Evolutionary conservation across 2,888 invertebrate species (phyloP).

Genomic region (Protodeltote pygarga): DNA sequence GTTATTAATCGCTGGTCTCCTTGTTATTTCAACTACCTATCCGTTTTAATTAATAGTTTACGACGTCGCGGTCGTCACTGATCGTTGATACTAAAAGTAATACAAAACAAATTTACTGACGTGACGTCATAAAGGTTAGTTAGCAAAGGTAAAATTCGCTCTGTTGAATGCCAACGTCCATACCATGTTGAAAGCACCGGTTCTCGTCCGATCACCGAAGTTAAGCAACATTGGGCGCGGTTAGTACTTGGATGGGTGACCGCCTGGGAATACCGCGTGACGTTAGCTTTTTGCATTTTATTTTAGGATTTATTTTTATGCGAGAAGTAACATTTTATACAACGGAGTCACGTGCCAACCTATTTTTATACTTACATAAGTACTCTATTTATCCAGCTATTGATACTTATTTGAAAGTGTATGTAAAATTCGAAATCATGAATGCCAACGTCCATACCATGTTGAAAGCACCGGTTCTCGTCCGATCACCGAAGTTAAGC

Average conservation of each 20-base stretch:
- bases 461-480: conserved; percentile 82
- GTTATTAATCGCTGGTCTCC: too few relatives aligned
- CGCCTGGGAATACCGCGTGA: conserved; percentile 73
- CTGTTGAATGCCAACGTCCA: conserved; percentile 61
- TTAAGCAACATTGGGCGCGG: conserved; percentile 82
- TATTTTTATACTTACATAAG: too few relatives aligned
- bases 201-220: conserved; percentile 85
- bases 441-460: conserved; percentile 76
- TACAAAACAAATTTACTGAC: too few relatives aligned
- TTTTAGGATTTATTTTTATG: neutral
- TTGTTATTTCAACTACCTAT: too few relatives aligned
- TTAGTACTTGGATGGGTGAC: conserved; percentile 82
- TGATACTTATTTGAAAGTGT: too few relatives aligned
- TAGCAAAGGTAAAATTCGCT: neutral
- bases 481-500: conserved; percentile 84
- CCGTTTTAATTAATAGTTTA: too few relatives aligned
- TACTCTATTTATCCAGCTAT: too few relatives aligned
- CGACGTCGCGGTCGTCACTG: too few relatives aligned
- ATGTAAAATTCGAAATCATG: too few relatives aligned
- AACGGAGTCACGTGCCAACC: too few relatives aligned
- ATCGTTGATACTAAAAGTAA: too few relatives aligned
- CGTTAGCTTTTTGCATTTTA: conserved; percentile 37
- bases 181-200: conserved; percentile 81
- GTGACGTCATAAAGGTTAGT: neutral
- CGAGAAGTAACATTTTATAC: too few relatives aligned